phyloP scores from a whole-genome alignment of 2,797 vertebrate species.

The Pantherophis alleghaniensis region DNA sequence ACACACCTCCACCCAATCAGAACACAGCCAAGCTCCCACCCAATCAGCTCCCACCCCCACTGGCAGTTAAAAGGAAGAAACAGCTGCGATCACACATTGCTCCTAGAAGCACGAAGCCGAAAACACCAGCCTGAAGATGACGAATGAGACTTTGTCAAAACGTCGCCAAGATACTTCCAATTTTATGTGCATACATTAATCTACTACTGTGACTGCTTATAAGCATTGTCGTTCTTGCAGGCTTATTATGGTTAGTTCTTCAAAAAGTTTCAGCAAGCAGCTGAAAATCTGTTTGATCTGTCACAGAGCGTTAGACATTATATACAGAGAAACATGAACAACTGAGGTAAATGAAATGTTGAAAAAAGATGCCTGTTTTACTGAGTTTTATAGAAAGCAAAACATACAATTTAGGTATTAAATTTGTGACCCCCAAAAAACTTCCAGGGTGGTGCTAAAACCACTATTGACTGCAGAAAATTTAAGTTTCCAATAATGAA shows the following conservation, averaged over 20 bases:
- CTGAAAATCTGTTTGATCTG: background rate
- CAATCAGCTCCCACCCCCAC: no score
- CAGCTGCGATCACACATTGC: no score
- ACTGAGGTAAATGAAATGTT: background rate
- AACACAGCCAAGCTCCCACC: no score
- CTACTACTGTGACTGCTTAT: background rate
- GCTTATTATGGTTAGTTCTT: background rate
- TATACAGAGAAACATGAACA: background rate
- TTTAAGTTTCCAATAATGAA: background rate
- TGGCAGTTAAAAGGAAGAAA: no score
- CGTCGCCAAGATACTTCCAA: no score
- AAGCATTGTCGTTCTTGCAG: background rate
- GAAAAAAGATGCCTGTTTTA: background rate
- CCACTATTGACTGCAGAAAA: background rate
- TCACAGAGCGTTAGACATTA: background rate
- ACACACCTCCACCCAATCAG: no score
- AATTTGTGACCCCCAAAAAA: background rate
- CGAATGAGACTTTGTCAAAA: no score
- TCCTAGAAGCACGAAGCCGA: no score
- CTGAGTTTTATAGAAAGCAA: background rate
- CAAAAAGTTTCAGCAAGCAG: background rate
- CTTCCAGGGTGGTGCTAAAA: background rate
- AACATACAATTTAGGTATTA: background rate
- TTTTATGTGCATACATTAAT: background rate
- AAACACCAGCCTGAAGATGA: no score